A percentile compares a stretch with the other conserved stretches of the same genome.
phyloP scores from a whole-genome alignment of 2,888 invertebrate genomes.

The Ectropis crepuscularia region DNA sequence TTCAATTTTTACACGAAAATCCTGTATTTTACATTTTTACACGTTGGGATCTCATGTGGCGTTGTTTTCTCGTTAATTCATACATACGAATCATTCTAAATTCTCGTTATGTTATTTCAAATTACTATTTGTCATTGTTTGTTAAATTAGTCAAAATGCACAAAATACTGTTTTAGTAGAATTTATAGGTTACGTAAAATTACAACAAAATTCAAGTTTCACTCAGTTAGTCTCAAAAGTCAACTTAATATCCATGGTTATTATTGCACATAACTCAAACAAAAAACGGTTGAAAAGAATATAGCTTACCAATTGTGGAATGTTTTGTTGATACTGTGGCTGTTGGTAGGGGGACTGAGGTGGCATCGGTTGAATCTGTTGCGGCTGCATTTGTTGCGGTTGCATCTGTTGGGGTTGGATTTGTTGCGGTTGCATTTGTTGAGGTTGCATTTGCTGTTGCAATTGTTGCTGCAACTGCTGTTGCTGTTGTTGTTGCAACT shows the following conservation, averaged over 20 bases:
- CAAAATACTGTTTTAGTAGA: background rate
- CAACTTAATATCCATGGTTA: background rate
- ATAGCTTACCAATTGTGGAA: conserved; percentile 81
- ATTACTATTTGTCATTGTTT: too few relatives aligned
- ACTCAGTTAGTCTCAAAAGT: conserved; percentile 10
- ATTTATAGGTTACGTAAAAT: background rate
- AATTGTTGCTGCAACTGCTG: conserved; percentile 76
- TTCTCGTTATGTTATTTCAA: background rate
- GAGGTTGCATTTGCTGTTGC: conserved; percentile 62
- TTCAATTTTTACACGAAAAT: conserved; percentile 4
- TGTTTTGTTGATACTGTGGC: conserved; percentile 76
- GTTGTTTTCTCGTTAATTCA: conserved; percentile 7
- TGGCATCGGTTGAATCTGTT: conserved; percentile 63
- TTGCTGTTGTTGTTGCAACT: conserved; percentile 76
- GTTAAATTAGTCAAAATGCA: background rate
- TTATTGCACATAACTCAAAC: conserved; percentile 13
- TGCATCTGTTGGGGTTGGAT: conserved; percentile 59
- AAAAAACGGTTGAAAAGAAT: background rate
- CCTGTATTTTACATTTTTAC: background rate
- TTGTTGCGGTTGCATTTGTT: conserved; percentile 76
- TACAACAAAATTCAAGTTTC: background rate
- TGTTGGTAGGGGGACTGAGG: conserved; percentile 72
- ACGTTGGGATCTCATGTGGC: conserved; percentile 17
- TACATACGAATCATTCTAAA: background rate
- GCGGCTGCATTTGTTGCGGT: conserved; percentile 66